Base-by-base conservation (phyloP, 2,888 invertebrate genomes). In the Drosophila monieri region DNA sequence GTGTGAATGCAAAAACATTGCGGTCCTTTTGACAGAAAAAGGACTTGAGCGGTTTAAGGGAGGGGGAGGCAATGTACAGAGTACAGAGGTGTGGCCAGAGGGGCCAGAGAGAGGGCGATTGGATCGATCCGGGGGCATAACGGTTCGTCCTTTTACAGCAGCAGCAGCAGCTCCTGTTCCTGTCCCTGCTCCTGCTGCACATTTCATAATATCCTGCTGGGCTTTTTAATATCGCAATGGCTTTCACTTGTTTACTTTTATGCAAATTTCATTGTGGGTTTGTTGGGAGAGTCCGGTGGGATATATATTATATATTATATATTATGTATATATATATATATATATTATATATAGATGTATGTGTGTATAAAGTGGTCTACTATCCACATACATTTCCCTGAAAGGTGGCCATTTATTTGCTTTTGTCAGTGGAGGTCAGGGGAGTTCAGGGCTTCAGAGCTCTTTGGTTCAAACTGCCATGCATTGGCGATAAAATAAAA, bases 191-290 rank as follows among this genome's bases (percentile, higher is more conserved):
- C 9, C 18, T 18, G 39, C 51, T 59, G 71, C 43, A 53, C 64
- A 54, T 53, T 54, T 64, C 64, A 53, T 52, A 71, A 70, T 71
- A 70, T 70, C 70, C 70, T 70, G 43, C 52, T 70, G 69, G 41
- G 44, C 53, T 23, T 72, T 64, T 56, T 72, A 72, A 72, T 72
- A 71, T 72, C 52, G 56, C 56, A 72, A 56, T 49, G 70, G 65
- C 73, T 71, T 71, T 71, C 73, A 72, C 70, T 71, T 71, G 73
- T 71, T 72, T 71, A 72, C 74, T 57, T 67, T 73, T 73, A 73
- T 74, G 56, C 68, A 74, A 74, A 74, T 73, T 67, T 60, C 55
- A 61, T 57, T 74, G 67, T 51, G 25, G 35, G 62, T 51, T 41
- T 41, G 18, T 41, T 18, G 27, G 27, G n/a, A 51, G 21, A 48